Evolutionary conservation across 2,113 vertebrate genomes (phyloP), one percentile per base, ranked within the genome.

Genomic region (Dipodomys merriami): DNA sequence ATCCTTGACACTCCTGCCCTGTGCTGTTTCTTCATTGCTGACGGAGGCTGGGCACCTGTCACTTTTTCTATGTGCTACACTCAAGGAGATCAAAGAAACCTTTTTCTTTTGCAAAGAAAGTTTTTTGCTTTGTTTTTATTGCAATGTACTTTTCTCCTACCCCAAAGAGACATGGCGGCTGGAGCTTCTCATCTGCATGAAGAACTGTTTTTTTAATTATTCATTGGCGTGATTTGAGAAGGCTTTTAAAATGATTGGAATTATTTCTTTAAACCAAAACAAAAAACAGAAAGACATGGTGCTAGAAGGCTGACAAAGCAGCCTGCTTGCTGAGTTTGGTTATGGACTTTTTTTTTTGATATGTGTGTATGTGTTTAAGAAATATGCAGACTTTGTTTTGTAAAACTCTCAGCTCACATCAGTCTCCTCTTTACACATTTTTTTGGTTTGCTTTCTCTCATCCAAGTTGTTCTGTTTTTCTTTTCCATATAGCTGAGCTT

Each of bases 151-250:
- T 86, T 96, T 89, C 94, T 76, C 77, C 15, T 88, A 82, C 72
- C 95, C 97, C 96, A 94, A 97, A 97, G 98, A 98, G 98, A 98
- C 97, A 97, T 97, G 97, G 97, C 96, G 69, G 83, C 62, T 88
- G 35, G 68, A 86, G 95, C 64, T 94, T 96, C 93, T 73, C 64
- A 23, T 76, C 15, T 83, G 27, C 83, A 65, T 29, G 76, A 67
- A 83, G 35, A 87, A 67, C 65, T 10, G 71, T 79, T 93, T 78
- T 57, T 16, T 57, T 57, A 57, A 57, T 88, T 88, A 80, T 81
- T 62, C 95, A 80, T 95, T 94, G 91, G 95, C 92, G 94, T 95
- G 95, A 94, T 83, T 94, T 93, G 90, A 64, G 85, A 94, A 97
- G 91, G 91, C 71, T 92, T 95, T 68, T 69, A 33, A 69, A 89